These are phyloP conservation scores for Falco punctatus DNA, from an alignment of 2,113 vertebrate genomes.

Conservation along the genomic window DNA sequence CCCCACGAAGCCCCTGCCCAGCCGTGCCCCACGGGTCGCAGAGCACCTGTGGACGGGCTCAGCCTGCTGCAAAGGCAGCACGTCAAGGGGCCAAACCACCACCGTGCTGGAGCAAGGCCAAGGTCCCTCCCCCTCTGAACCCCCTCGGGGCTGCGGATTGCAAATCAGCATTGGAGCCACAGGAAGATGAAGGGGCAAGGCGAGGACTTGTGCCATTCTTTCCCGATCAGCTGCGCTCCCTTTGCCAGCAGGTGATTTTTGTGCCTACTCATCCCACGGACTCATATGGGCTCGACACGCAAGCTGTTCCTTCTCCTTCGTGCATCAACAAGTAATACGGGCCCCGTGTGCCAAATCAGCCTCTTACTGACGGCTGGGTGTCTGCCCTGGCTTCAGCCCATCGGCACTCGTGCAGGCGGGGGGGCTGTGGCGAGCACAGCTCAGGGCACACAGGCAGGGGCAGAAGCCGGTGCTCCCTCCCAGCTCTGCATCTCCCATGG, in stretches of 20 bases:
- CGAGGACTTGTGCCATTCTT: background rate
- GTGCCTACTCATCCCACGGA: background rate
- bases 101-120: background rate
- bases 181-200: background rate
- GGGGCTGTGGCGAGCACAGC: fast-evolving
- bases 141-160: background rate
- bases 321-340: fast-evolving
- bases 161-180: fast-evolving
- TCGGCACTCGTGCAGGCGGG: fast-evolving
- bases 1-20: fast-evolving
- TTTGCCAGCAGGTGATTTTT: background rate
- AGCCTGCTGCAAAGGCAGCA: fast-evolving
- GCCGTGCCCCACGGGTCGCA: fast-evolving
- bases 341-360: background rate
- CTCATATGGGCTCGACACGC: background rate
- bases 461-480: background rate
- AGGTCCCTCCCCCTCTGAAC: background rate
- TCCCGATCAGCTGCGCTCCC: background rate
- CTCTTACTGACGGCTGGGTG: background rate
- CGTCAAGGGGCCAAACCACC: background rate
- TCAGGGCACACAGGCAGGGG: fast-evolving
- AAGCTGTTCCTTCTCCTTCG: background rate
- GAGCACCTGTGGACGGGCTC: fast-evolving
- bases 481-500: fast-evolving
- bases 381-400: background rate